Evolutionary conservation across 2,113 vertebrate genomes (phyloP).

Genomic region (Salminus brasiliensis): DNA sequence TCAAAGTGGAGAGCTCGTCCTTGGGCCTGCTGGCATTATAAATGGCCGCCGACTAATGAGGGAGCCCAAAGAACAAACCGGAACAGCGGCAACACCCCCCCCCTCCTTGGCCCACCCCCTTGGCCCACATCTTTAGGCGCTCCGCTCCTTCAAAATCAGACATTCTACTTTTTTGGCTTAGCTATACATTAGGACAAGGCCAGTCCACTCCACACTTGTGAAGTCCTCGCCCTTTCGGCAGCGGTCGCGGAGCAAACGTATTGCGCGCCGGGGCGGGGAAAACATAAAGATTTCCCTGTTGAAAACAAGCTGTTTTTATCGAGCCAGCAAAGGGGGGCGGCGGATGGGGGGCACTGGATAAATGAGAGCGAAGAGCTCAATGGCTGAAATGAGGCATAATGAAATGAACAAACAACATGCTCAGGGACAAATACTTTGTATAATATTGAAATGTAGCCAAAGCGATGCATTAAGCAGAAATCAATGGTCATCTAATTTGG

Average conservation of each 20-base stretch:
- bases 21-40: slow-evolving; percentile 64
- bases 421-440: slow-evolving; percentile 51
- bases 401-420: slow-evolving; percentile 52
- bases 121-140: slow-evolving; percentile 23
- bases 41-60: slow-evolving; percentile 64
- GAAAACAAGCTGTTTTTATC: slow-evolving; percentile 32
- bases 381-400: slow-evolving; percentile 56
- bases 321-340: neutral
- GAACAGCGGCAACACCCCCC: slow-evolving; percentile 36
- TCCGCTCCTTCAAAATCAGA: slow-evolving; percentile 7
- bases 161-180: neutral
- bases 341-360: slow-evolving; percentile 21
- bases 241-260: neutral
- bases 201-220: neutral
- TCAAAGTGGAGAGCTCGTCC: slow-evolving; percentile 63
- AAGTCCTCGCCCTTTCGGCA: neutral
- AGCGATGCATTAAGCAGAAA: slow-evolving; percentile 74
- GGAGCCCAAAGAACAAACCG: slow-evolving; percentile 51
- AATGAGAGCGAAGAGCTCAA: slow-evolving; percentile 36
- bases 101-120: neutral
- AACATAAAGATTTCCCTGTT: slow-evolving; percentile 40
- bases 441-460: slow-evolving; percentile 69
- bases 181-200: neutral
- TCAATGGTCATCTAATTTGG: slow-evolving; percentile 82
- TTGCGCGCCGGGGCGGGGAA: neutral